Conservation (phyloP, 2,888 invertebrate genomes). For the Drosophila seclusa region DNA sequence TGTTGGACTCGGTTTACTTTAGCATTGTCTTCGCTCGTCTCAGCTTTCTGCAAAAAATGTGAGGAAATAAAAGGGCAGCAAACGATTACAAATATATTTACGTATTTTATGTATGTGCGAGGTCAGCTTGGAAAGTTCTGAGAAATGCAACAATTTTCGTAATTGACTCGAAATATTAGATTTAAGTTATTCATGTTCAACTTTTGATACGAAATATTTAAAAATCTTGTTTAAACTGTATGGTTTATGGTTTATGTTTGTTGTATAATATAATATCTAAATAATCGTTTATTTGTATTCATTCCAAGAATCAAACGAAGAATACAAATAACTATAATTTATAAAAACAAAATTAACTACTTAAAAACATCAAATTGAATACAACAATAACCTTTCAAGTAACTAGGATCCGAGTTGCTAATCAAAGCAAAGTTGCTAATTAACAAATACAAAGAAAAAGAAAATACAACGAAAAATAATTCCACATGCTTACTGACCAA, state of each 20-base stretch:
- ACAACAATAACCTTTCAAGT: not conserved
- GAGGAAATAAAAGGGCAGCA: conserved; percentile 57
- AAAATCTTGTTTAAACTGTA: not conserved
- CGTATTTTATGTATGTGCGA: conserved; percentile 21
- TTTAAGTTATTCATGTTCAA: not conserved
- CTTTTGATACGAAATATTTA: not conserved
- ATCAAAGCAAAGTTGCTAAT: conserved; percentile 25
- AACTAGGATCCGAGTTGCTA: conserved; percentile 31
- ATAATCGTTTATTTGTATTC: too few species aligned
- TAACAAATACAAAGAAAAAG: conserved; percentile 35
- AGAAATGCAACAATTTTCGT: not conserved
- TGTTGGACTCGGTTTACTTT: conserved; percentile 60
- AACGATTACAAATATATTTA: conserved; percentile 49
- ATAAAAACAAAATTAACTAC: not conserved
- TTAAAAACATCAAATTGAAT: not conserved
- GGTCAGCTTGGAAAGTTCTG: conserved; percentile 17
- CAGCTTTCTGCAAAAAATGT: conserved; percentile 70
- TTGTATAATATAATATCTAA: too few species aligned
- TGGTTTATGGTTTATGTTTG: too few species aligned
- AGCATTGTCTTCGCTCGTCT: conserved; percentile 69
- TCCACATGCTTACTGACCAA: not conserved
- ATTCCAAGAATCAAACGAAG: too few species aligned
- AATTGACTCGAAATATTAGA: not conserved
- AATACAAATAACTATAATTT: not conserved
- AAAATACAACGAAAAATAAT: conserved; percentile 20